Evolutionary conservation across 1,140 invertebrate species (phyloP).

Genomic region (Samia ricini): DNA sequence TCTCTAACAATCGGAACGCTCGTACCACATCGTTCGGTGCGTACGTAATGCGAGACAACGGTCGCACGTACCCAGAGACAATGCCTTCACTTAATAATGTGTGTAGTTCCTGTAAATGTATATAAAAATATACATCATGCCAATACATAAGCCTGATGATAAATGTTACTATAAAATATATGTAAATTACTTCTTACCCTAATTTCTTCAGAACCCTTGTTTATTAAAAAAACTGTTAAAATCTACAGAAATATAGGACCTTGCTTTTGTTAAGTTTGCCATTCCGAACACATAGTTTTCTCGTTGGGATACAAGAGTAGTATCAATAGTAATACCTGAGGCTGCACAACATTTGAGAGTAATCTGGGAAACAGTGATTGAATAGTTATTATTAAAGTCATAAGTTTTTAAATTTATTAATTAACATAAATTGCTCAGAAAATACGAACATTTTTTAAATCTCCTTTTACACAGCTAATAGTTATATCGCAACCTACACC

Average conservation of each 20-base stretch:
- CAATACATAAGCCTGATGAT: too few species aligned
- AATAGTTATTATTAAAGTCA: too few species aligned
- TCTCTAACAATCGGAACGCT: conserved; percentile 10
- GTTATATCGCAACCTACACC: conserved; percentile 75
- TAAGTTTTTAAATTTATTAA: background rate
- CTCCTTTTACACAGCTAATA: conserved; percentile 41
- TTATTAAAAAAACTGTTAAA: background rate
- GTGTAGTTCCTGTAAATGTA: conserved; percentile 11
- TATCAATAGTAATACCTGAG: background rate
- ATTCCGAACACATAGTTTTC: conserved; percentile 8
- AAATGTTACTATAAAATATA: too few species aligned
- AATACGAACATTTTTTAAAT: conserved; percentile 36
- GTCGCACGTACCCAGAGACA: conserved; percentile 15
- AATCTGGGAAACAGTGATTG: background rate
- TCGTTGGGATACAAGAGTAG: background rate
- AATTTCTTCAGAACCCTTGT: too few species aligned
- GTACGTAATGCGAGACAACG: conserved; percentile 12
- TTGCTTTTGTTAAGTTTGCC: background rate
- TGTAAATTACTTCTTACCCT: too few species aligned
- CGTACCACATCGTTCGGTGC: conserved; percentile 9
- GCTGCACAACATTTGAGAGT: background rate
- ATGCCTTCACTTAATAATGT: conserved; percentile 16
- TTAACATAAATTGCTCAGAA: background rate
- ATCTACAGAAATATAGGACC: background rate
- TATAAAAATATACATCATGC: background rate